Evolutionary conservation across 2,888 invertebrate species (phyloP).

Genomic region (Beris chalybata): DNA sequence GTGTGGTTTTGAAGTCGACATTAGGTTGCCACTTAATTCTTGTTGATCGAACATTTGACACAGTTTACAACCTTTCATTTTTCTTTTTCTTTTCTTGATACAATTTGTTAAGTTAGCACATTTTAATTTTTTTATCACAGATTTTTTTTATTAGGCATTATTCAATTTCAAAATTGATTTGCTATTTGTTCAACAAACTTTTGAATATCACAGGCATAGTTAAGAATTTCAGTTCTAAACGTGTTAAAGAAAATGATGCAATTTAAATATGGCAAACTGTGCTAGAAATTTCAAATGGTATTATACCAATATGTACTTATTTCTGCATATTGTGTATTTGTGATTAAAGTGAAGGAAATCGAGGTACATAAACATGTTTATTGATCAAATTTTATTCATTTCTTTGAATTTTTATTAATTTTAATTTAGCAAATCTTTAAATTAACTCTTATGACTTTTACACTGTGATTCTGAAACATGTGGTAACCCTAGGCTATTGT

Average conservation of each 20-base stretch:
- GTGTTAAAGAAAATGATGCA: background rate
- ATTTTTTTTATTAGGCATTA: background rate
- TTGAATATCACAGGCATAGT: conserved; percentile 17
- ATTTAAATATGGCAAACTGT: conserved; percentile 17
- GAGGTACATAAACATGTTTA: too few species aligned
- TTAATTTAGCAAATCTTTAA: too few species aligned
- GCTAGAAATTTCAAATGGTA: too few species aligned
- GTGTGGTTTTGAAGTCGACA: background rate
- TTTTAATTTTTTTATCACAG: conserved; percentile 25
- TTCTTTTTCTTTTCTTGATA: conserved; percentile 25
- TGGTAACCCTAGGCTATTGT: too few species aligned
- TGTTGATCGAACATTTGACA: conserved; percentile 41
- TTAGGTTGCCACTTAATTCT: conserved; percentile 29
- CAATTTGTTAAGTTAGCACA: background rate
- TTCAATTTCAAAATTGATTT: background rate
- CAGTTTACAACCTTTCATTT: conserved; percentile 43
- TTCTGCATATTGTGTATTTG: too few species aligned
- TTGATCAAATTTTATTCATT: too few species aligned
- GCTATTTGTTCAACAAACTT: background rate
- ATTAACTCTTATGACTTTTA: too few species aligned
- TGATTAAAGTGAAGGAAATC: too few species aligned
- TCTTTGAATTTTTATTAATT: too few species aligned
- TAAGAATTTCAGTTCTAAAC: background rate
- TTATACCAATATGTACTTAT: too few species aligned
- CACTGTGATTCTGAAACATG: too few species aligned